Percentiles rank a stretch among this genome's conserved stretches.
These are phyloP conservation scores for Tubiluchus corallicola DNA, from an alignment of 2,888 invertebrate genomes.

Conservation along the genomic window DNA sequence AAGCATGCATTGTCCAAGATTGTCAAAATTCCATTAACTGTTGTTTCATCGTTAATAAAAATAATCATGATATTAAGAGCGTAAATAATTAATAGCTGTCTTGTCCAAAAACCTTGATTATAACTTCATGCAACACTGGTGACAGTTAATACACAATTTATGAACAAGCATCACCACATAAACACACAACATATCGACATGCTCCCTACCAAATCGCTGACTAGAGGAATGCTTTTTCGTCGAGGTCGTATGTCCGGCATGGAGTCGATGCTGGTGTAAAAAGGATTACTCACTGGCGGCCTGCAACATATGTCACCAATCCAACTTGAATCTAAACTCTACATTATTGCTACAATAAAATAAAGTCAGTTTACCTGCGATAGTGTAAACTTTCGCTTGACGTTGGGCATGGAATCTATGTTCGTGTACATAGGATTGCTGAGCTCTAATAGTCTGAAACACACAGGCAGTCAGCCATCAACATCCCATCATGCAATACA, in stretches of 20 bases:
- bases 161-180: neutral
- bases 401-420: neutral
- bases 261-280: conserved; percentile 99
- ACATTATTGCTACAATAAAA: neutral
- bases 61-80: too few species aligned
- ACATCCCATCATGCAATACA: too few species aligned
- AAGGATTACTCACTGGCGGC: conserved; percentile 86
- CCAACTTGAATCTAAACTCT: neutral
- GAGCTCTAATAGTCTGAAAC: conserved; percentile 3
- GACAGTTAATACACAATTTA: too few species aligned
- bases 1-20: too few species aligned
- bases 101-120: too few species aligned
- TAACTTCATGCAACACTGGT: too few species aligned
- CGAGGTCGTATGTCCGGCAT: conserved; percentile 91
- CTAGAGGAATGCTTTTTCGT: conserved; percentile 89
- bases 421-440: neutral
- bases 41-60: too few species aligned
- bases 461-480: neutral
- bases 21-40: too few species aligned
- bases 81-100: too few species aligned
- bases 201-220: conserved; percentile 86
- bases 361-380: neutral
- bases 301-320: conserved; percentile 15
- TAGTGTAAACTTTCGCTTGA: neutral
- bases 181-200: neutral